phyloP scores from a whole-genome alignment of 2,797 vertebrate species.

The Amphiprion clarkii region DNA sequence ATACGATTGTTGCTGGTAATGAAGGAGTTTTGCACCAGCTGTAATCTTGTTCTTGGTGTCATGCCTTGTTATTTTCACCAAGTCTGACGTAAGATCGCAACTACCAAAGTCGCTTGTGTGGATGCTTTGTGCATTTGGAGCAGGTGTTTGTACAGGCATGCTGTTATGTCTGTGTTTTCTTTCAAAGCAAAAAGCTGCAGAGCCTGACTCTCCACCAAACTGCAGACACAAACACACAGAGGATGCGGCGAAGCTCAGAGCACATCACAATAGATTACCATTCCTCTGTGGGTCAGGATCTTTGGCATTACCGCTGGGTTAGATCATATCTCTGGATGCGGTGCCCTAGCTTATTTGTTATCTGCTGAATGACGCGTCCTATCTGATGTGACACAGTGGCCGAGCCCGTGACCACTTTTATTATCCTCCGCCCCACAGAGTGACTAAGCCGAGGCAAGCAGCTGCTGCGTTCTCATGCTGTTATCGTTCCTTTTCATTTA shows the following conservation, averaged over 20 bases:
- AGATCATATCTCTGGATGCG: slow-evolving; percentile 63
- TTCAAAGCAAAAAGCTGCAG: slow-evolving; percentile 42
- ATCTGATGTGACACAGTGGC: slow-evolving; percentile 72
- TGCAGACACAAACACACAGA: slow-evolving; percentile 12
- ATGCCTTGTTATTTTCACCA: neutral
- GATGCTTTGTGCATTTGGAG: slow-evolving; percentile 13
- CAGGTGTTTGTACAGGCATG: slow-evolving; percentile 49
- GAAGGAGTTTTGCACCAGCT: no score
- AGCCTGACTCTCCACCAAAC: slow-evolving; percentile 38
- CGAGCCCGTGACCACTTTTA: slow-evolving; percentile 49
- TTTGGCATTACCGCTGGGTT: slow-evolving; percentile 58
- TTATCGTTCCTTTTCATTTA: slow-evolving; percentile 76
- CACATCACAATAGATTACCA: slow-evolving; percentile 57
- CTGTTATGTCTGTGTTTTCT: slow-evolving; percentile 63
- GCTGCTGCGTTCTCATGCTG: slow-evolving; percentile 66
- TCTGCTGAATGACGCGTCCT: slow-evolving; percentile 51
- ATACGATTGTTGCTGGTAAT: no score
- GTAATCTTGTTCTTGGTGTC: neutral
- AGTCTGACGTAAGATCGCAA: slow-evolving; percentile 7
- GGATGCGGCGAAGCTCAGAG: slow-evolving; percentile 49
- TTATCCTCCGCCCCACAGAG: slow-evolving; percentile 56
- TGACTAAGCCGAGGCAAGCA: slow-evolving; percentile 67
- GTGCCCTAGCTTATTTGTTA: slow-evolving; percentile 49
- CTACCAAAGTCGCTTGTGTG: neutral
- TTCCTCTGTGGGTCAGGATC: slow-evolving; percentile 38